Evolutionary conservation across 2,113 vertebrate genomes (phyloP).

Genomic region (Microcebus lehilahytsara): DNA sequence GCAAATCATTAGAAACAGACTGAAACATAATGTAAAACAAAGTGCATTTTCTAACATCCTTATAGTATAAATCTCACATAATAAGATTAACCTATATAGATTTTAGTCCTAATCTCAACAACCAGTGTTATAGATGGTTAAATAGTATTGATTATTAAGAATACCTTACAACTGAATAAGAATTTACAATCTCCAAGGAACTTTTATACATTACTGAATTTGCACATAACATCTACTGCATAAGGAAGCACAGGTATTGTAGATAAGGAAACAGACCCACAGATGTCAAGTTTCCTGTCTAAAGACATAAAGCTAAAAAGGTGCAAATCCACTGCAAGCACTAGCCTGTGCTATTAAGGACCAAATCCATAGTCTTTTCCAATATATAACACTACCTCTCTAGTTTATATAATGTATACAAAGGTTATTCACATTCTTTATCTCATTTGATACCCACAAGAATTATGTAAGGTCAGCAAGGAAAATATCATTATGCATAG

Average conservation of each 20-base stretch:
- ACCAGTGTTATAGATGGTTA: neutral
- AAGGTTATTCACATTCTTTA: neutral
- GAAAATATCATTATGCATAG: neutral
- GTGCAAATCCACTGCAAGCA: neutral
- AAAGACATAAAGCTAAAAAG: neutral
- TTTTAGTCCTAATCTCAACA: neutral
- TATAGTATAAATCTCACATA: neutral
- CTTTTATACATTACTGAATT: neutral
- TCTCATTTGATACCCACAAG: neutral
- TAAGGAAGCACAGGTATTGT: neutral
- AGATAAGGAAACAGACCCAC: neutral
- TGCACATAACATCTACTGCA: neutral
- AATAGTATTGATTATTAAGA: slow-evolving; percentile 10
- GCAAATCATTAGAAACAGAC: neutral
- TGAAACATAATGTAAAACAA: neutral
- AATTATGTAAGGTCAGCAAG: neutral
- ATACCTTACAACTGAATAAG: neutral
- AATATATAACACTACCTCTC: neutral
- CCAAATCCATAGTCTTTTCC: neutral
- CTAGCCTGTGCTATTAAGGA: neutral
- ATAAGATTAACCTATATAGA: neutral
- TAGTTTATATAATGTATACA: neutral
- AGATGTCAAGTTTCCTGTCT: neutral
- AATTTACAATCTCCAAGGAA: slow-evolving; percentile 28
- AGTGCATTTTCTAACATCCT: neutral